Conservation (phyloP, 2,113 vertebrate species). For the Gnathonemus longibarbis region DNA sequence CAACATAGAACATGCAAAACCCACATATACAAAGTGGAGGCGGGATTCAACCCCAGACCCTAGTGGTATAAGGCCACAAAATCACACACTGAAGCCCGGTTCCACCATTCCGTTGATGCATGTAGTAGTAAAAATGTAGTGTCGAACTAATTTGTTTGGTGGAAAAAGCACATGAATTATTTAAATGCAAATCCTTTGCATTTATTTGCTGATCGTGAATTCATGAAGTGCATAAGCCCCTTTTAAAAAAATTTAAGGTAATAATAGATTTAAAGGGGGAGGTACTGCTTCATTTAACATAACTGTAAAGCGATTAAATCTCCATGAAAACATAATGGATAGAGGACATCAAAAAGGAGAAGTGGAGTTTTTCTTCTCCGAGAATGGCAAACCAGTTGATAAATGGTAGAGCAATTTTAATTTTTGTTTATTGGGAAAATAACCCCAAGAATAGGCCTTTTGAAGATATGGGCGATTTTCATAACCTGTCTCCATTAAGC, state of each 20-base stretch:
- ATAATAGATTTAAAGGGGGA: background rate
- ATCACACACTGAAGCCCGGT: background rate
- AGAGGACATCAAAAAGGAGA: background rate
- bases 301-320: background rate
- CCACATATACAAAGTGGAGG: background rate
- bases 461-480: slow-evolving; percentile 20
- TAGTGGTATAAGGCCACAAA: background rate
- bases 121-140: background rate
- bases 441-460: background rate
- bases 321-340: background rate
- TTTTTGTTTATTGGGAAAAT: slow-evolving; percentile 1
- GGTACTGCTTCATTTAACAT: background rate
- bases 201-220: background rate
- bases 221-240: background rate
- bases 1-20: background rate
- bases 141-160: background rate
- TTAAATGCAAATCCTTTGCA: background rate
- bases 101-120: background rate
- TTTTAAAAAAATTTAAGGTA: background rate
- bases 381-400: background rate
- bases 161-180: background rate
- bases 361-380: background rate
- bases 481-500: slow-evolving; percentile 22
- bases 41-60: background rate
- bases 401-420: background rate